Evolutionary conservation across 2,113 vertebrate species (phyloP).

Genomic region (Charina bottae): DNA sequence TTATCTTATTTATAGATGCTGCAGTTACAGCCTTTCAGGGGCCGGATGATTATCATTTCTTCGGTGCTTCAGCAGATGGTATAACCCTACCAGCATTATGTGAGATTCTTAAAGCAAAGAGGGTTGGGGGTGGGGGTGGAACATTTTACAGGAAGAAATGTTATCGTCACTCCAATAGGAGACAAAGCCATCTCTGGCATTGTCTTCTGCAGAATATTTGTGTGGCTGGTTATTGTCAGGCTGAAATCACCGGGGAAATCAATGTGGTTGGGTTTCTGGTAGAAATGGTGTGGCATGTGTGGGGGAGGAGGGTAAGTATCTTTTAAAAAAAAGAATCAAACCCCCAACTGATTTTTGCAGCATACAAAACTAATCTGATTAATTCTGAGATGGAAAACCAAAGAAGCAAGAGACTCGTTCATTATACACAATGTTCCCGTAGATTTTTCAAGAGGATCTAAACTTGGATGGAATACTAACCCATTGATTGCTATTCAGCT

Average conservation of each 20-base stretch:
- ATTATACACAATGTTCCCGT: conserved; percentile 64
- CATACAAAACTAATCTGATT: conserved; percentile 68
- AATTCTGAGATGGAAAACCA: conserved; percentile 69
- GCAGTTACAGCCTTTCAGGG: conserved; percentile 76
- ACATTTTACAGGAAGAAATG: conserved; percentile 39
- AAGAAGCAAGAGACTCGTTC: conserved; percentile 65
- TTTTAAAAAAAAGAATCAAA: background rate
- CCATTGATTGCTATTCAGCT: conserved; percentile 64
- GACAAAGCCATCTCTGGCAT: conserved; percentile 54
- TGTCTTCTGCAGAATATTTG: conserved; percentile 54
- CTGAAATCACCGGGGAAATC: conserved; percentile 64
- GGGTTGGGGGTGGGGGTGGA: conserved; percentile 16
- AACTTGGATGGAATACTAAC: conserved; percentile 70
- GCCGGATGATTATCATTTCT: conserved; percentile 79
- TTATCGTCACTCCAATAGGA: conserved; percentile 54
- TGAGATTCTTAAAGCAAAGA: conserved; percentile 59
- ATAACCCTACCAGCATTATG: conserved; percentile 49
- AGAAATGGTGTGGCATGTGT: conserved; percentile 23
- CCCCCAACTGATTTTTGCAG: conserved; percentile 23
- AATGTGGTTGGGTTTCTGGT: conserved; percentile 39
- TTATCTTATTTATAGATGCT: conserved; percentile 81
- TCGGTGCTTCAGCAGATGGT: conserved; percentile 76
- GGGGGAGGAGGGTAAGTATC: background rate
- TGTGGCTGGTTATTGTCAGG: conserved; percentile 47
- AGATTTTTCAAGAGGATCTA: conserved; percentile 68